phyloP scores from a whole-genome alignment of 2,797 vertebrate genomes.

The Triplophysa bombifrons region DNA sequence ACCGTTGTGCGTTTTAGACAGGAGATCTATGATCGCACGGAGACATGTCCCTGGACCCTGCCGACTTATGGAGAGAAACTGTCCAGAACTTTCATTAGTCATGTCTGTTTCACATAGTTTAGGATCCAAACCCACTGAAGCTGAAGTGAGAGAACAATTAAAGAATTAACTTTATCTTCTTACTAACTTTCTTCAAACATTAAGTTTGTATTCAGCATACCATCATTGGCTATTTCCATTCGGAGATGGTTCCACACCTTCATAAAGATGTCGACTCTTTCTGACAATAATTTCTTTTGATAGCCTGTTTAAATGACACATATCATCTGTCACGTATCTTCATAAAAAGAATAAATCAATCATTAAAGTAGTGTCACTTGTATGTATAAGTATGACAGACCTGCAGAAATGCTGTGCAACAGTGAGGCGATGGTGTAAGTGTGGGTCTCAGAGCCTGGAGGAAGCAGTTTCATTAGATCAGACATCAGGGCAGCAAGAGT shows the following conservation, averaged over 20 bases:
- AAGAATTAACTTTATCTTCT: background rate
- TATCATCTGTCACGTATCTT: background rate
- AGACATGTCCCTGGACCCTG: conserved; percentile 74
- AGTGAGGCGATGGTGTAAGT: conserved; percentile 59
- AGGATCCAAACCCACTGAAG: conserved; percentile 58
- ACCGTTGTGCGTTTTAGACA: conserved; percentile 74
- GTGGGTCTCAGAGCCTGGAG: conserved; percentile 36
- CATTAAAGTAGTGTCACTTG: background rate
- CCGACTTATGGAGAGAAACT: conserved; percentile 67
- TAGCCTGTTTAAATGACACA: conserved; percentile 58
- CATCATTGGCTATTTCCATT: conserved; percentile 68
- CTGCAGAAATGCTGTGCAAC: conserved; percentile 70
- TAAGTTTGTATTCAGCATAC: conserved; percentile 60
- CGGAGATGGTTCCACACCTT: conserved; percentile 73
- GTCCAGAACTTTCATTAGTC: conserved; percentile 64
- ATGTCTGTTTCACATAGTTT: conserved; percentile 65
- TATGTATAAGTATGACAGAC: conserved; percentile 50
- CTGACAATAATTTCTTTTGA: conserved; percentile 66
- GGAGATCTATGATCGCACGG: conserved; percentile 65
- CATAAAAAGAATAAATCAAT: background rate
- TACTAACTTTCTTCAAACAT: background rate
- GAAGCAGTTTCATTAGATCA: conserved; percentile 69
- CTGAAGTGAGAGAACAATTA: conserved; percentile 12
- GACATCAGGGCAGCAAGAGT: conserved; percentile 71
- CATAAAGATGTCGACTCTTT: conserved; percentile 68